These are phyloP conservation scores for Sarcophaga bullata DNA, from an alignment of 1,140 invertebrate genomes.

Conservation along the genomic window DNA sequence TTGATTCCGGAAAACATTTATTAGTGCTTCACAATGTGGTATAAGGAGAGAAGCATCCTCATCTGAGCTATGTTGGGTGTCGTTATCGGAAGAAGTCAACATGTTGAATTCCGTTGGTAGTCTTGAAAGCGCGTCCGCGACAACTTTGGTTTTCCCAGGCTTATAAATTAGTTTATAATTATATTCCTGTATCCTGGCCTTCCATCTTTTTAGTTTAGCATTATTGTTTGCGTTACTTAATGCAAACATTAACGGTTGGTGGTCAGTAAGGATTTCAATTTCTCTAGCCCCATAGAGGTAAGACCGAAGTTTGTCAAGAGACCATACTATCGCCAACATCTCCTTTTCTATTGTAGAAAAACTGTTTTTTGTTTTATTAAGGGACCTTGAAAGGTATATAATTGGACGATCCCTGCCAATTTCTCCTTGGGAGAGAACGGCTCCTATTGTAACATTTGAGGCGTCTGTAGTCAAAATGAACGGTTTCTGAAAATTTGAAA, in stretches of 20 bases:
- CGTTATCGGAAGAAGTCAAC: not conserved
- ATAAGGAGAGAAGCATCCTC: too few species aligned
- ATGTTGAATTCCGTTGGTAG: constrained; percentile 10
- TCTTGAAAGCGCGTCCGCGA: constrained; percentile 4
- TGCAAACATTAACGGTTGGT: too few species aligned
- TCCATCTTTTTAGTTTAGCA: too few species aligned
- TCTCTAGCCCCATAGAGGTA: too few species aligned
- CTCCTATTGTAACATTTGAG: not conserved
- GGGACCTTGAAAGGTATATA: not conserved
- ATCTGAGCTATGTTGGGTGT: too few species aligned
- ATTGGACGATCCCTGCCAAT: constrained; percentile 3
- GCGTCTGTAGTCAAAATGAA: constrained; percentile 36
- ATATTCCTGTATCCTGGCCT: too few species aligned
- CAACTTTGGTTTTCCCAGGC: not conserved
- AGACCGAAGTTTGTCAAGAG: too few species aligned
- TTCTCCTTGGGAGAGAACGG: constrained; percentile 25
- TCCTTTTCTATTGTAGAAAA: not conserved
- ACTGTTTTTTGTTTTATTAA: not conserved
- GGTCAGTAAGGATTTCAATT: too few species aligned
- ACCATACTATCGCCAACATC: constrained; percentile 11
- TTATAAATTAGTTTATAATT: too few species aligned
- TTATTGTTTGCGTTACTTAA: too few species aligned
- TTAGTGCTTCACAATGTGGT: too few species aligned
- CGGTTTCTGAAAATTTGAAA: constrained; percentile 15
- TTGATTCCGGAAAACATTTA: too few species aligned